Evolutionary conservation across 2,797 vertebrate genomes (phyloP).

Genomic region (Acomys russatus): DNA sequence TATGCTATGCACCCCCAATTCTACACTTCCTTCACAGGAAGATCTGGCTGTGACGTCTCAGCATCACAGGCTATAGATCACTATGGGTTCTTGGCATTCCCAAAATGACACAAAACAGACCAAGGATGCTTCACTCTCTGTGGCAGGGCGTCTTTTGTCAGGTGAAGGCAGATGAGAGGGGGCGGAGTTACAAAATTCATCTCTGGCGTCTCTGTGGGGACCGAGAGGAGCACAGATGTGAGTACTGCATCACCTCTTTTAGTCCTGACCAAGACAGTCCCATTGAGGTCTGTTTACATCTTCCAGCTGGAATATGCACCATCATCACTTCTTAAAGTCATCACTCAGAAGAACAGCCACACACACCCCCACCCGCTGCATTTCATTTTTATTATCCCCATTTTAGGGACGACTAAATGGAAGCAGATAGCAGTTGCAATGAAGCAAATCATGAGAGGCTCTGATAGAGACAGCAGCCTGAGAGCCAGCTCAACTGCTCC

Average conservation of each 20-base stretch:
- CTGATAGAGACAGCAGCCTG: slow-evolving; percentile 72
- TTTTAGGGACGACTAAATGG: slow-evolving; percentile 83
- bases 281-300: slow-evolving; percentile 80
- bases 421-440: slow-evolving; percentile 77
- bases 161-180: background rate
- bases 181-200: background rate
- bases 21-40: background rate
- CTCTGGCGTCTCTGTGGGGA: background rate
- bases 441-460: slow-evolving; percentile 83
- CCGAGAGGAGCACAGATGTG: background rate
- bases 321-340: slow-evolving; percentile 83
- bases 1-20: background rate
- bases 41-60: background rate
- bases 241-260: background rate
- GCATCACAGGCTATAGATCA: background rate
- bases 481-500: slow-evolving; percentile 31
- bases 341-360: slow-evolving; percentile 64
- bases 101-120: background rate
- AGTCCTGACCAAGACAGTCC: slow-evolving; percentile 60
- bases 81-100: background rate
- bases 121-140: background rate
- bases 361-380: slow-evolving; percentile 72
- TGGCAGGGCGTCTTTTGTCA: background rate
- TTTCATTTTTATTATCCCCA: slow-evolving; percentile 83
- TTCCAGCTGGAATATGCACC: slow-evolving; percentile 71